Conservation (phyloP, 2,113 vertebrate genomes). For the Aegotheles bennettii region DNA sequence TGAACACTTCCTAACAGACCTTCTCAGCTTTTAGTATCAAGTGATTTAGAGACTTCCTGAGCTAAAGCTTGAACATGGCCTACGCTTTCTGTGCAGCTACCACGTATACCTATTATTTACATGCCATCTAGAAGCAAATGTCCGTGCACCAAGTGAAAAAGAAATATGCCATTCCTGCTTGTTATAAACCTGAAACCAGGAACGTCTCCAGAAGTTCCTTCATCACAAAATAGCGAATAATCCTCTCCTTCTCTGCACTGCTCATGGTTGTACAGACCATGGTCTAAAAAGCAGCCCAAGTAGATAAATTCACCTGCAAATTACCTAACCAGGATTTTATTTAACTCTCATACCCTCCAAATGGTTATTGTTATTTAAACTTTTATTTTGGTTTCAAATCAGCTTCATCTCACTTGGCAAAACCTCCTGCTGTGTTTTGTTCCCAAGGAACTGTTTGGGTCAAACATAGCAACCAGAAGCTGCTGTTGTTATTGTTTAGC, state of each 20-base stretch:
- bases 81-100: not conserved
- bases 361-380: not conserved
- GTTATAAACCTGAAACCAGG: not conserved
- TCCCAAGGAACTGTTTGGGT: slow-evolving; percentile 50
- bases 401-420: not conserved
- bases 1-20: not conserved
- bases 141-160: not conserved
- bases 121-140: not conserved
- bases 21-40: not conserved
- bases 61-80: not conserved
- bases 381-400: not conserved
- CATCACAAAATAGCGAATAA: not conserved
- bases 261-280: not conserved
- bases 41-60: not conserved
- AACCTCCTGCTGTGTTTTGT: not conserved
- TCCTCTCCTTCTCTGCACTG: not conserved
- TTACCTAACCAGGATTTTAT: not conserved
- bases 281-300: not conserved
- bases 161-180: not conserved
- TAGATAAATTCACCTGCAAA: not conserved
- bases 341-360: not conserved
- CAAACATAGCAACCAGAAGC: slow-evolving; percentile 20
- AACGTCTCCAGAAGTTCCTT: not conserved
- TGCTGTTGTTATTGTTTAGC: slow-evolving; percentile 14
- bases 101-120: not conserved